Evolutionary conservation across 1,140 invertebrate species (phyloP), one percentile per base, ranked within the genome.

Genomic region (Contarinia nasturtii): DNA sequence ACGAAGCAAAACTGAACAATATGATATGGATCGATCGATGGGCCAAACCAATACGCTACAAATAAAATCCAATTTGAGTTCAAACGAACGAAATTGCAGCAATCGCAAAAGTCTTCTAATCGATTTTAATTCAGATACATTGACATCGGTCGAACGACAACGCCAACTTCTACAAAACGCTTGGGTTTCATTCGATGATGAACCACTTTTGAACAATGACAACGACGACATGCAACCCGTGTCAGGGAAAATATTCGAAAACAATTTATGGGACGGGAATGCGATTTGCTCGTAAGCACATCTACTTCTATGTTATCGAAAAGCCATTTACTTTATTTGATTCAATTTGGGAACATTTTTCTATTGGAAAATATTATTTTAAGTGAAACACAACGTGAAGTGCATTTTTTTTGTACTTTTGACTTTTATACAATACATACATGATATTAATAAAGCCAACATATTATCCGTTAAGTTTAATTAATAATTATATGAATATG

Each of bases 151-250:
- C 2, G 47, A 47, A 20, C 50, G 52, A 38, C 45, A 45, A 1
- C 37, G 51, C 20, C 37, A 52, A 40, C 49, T 44, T 48, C 44
- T 54, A n/a, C 51, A 54, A 46, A 54, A 49, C 17, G 52, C 51
- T 20, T 54, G 53, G 53, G 49, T 54, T 17, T 49, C 51, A 12
- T 54, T 54, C 22, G 53, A 54, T 18, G 52, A 53, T 45, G 51
- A 52, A n/a, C 10, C 44, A 18, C 17, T 12, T 11, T 12, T 18
- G 10, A 21, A 19, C 18, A 12, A 19, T 20, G 11, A 43, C 18
- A 20, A 18, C 5, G 11, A n/a, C 10, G 18, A 19, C 7, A 5
- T 17, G 7, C n/a, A 43, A 43, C 20, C 18, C 7, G 5, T 18
- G 10, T 5, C 7, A 2, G 18, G 18, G 4, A 20, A n/a, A 18